These are phyloP conservation scores for Beaufortia kweichowensis DNA, from an alignment of 2,113 vertebrate genomes.

Conservation along the genomic window DNA sequence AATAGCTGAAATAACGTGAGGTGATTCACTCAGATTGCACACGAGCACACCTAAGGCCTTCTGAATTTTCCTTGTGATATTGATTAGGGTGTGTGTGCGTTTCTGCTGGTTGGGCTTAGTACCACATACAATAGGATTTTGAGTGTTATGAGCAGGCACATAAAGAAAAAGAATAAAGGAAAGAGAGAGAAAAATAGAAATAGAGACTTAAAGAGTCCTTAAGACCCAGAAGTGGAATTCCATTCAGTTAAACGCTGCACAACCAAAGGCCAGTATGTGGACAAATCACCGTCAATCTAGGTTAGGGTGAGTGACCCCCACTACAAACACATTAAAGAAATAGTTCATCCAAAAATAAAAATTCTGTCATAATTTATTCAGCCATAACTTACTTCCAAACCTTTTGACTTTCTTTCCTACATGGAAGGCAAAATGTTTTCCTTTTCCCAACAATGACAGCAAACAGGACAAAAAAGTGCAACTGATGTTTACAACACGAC, in stretches of 20 bases:
- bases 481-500: no score
- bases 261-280: conserved; percentile 10
- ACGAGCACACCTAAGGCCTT: background rate
- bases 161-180: background rate
- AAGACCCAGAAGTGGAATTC: background rate
- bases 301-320: background rate
- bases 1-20: conserved; percentile 41
- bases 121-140: conserved; percentile 7
- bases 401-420: no score
- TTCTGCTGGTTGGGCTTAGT: conserved; percentile 8
- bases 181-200: background rate
- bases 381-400: no score
- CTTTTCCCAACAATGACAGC: no score
- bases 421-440: no score
- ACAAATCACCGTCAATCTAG: conserved; percentile 31
- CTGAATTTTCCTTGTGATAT: conserved; percentile 21
- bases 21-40: conserved; percentile 10
- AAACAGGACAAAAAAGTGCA: no score
- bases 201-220: background rate
- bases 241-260: conserved; percentile 45
- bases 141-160: background rate
- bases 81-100: conserved; percentile 21
- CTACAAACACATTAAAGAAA: background rate
- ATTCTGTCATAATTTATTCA: no score
- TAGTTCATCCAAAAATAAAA: no score